Evolutionary conservation across 2,888 invertebrate genomes (phyloP).

Genomic region (Drosophila emarginata): DNA sequence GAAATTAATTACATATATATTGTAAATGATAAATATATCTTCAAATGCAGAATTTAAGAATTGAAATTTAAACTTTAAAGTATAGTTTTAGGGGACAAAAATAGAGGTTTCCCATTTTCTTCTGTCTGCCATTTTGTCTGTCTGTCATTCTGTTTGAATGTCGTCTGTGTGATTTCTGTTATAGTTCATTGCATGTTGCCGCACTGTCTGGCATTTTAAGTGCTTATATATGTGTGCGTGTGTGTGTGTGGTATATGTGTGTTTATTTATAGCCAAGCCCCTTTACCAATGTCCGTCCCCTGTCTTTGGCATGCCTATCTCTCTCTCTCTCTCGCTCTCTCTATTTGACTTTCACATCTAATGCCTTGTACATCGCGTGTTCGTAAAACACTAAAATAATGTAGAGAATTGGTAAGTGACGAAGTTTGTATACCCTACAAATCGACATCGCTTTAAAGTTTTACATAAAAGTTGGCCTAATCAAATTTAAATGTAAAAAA

Average conservation of each 20-base stretch:
- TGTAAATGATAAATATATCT: not conserved
- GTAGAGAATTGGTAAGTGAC: not conserved
- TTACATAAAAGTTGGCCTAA: no score
- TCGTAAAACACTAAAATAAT: constrained; percentile 24
- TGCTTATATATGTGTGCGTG: constrained; percentile 35
- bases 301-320: constrained; percentile 21
- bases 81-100: not conserved
- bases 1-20: not conserved
- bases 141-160: constrained; percentile 29
- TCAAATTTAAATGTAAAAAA: not conserved
- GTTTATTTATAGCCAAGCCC: constrained; percentile 59
- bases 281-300: constrained; percentile 41
- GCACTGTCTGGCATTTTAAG: constrained; percentile 68
- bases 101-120: constrained; percentile 10
- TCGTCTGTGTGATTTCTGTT: constrained; percentile 38
- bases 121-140: constrained; percentile 24
- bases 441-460: no score
- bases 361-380: constrained; percentile 57
- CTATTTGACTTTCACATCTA: constrained; percentile 52
- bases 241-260: constrained; percentile 33
- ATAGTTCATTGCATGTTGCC: constrained; percentile 75
- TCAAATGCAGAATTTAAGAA: not conserved
- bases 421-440: not conserved
- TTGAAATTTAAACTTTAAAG: not conserved
- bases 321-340: constrained; percentile 14